phyloP scores from a whole-genome alignment of 2,113 vertebrate genomes.

The Xyrauchen texanus region DNA sequence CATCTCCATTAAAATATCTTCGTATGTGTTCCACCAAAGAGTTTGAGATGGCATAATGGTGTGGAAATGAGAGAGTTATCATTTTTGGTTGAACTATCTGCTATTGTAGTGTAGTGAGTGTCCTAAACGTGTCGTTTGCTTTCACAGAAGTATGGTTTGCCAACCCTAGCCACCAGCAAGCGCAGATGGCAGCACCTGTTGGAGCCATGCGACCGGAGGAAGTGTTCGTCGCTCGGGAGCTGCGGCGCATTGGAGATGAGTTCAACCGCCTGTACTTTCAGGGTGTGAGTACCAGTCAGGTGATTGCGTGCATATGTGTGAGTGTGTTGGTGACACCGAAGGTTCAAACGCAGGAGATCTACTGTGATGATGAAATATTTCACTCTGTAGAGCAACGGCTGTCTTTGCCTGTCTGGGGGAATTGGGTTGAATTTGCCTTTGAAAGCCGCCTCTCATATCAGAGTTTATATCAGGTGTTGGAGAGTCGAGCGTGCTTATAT shows the following conservation, averaged over 20 bases:
- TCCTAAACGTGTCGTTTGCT: conserved; percentile 12
- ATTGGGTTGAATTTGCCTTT: background rate
- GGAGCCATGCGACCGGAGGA: conserved; percentile 79
- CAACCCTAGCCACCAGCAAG: conserved; percentile 52
- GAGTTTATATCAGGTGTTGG: conserved; percentile 21
- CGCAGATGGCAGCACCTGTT: conserved; percentile 55
- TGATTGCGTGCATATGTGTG: background rate
- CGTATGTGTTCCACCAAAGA: too few relatives aligned
- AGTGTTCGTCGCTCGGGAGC: conserved; percentile 80
- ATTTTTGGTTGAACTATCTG: too few relatives aligned
- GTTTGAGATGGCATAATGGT: too few relatives aligned
- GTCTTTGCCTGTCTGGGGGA: conserved; percentile 19
- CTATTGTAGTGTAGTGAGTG: too few relatives aligned
- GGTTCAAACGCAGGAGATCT: background rate
- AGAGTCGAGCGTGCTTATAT: background rate
- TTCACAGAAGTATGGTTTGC: conserved; percentile 50
- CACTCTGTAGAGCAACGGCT: conserved; percentile 7
- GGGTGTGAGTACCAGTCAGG: conserved; percentile 59
- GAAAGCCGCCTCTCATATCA: conserved; percentile 4
- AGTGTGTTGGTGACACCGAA: background rate
- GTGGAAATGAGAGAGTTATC: too few relatives aligned
- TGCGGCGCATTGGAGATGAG: conserved; percentile 88
- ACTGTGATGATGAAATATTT: conserved; percentile 33
- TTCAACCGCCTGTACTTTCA: conserved; percentile 73
- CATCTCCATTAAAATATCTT: too few relatives aligned